Base-by-base conservation (phyloP, 2,113 vertebrate genomes). In the Pelusios castaneus region DNA sequence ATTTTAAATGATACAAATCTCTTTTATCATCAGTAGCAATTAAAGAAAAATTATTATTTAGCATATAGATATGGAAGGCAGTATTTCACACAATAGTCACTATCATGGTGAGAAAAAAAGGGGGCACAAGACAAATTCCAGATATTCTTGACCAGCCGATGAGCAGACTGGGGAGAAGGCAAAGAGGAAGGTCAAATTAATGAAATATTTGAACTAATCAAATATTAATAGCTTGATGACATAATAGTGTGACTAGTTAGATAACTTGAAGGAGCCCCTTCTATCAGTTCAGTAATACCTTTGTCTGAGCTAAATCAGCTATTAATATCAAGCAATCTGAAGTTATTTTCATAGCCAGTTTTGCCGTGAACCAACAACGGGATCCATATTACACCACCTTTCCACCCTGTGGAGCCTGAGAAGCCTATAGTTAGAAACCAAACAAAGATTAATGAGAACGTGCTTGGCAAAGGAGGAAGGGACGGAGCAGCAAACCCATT, bases 241-340 rank as follows among this genome's bases (percentile, higher is more conserved):
- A 76, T 45, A 67, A 60, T 34, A 87, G 34, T 12, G 21, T 76
- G 63, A 70, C 19, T 43, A 63, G 45, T 70, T 51, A 51, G 27
- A 0, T 43, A 85, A 78, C 9, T 6, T 78, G 49, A 84, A 86
- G 1, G 2, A 34, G 0, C 51, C 5, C 51, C 5, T 1, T 88
- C 31, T 88, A 75, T 76, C 13, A 43, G 25, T 13, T 76, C 22
- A 76, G 27, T 76, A 45, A 45, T 27, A 76, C 25, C 41, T 14
- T 29, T 75, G 38, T 22, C 73, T 45, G 41, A 43, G 41, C 41
- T 76, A 45, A 45, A 70, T 70, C 63, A 70, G 21, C 34, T 70
- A n/a, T 67, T 67, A 38, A 70, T 17, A 29, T 3, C 73, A 76
- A 43, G 73, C 25, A 76, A 25, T 3, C 41, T 14, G 73, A 75